Evolutionary conservation across 2,113 vertebrate species (phyloP), one percentile per base, ranked within the genome.

Genomic region (Cinclus cinclus): DNA sequence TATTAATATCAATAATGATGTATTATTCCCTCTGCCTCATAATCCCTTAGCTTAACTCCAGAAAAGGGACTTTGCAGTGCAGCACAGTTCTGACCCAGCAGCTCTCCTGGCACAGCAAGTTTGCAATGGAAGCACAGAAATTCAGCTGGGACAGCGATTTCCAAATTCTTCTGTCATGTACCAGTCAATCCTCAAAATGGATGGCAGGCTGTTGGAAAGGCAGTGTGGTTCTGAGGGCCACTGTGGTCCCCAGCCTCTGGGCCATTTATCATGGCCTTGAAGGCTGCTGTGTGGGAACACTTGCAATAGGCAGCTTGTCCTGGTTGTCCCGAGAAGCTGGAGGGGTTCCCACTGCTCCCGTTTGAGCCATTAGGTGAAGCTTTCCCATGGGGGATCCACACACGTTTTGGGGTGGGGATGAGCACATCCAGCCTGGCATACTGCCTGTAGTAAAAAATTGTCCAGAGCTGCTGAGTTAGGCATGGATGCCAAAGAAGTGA

Each of bases 1-100:
- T 95, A 60, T 39, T 94, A 67, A 95, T 90, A 60, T 92, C 71
- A 94, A 44, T 96, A 92, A 78, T 46, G 62, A 77, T 83, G 28
- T 73, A 53, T 87, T 93, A 78, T 67, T 92, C 55, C 47, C 59
- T 88, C 65, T 95, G 80, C 56, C 30, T 92, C 24, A 6, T 62
- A 85, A 80, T 88, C 62, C 67, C 64, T 85, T 83, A 88, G 9
- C 1, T 88, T 80, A 92, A 52, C 33, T 81, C 60, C 16, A 52
- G 74, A 76, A 62, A 81, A 74, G 46, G 19, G 35, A 39, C 30
- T 92, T 93, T 37, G 10, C 39, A 49, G 20, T 44, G 18, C 42
- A 22, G 33, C 42, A 21, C 27, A 47, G 39, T 63, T 90, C 56
- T 64, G 55, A 81, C 71, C 50, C 68, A 56, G 35, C 68, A 83